These are phyloP conservation scores for Siniperca undulata DNA, from an alignment of 2,797 vertebrate species.

Conservation along the genomic window DNA sequence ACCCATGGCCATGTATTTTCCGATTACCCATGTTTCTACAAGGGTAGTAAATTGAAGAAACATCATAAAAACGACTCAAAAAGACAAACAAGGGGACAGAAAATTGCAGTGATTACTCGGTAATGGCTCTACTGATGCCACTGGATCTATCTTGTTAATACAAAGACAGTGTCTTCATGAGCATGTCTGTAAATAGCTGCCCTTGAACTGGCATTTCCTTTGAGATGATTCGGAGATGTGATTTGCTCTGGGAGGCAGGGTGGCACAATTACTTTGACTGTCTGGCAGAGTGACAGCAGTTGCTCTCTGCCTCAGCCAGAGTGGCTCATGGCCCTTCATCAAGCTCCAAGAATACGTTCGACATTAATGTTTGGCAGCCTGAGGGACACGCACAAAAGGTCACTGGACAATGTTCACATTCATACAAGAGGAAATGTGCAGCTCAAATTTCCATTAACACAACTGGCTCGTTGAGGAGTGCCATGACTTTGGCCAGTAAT, in stretches of 20 bases:
- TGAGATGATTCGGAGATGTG: conserved; percentile 60
- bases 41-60: conserved; percentile 52
- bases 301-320: conserved; percentile 37
- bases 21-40: conserved; percentile 53
- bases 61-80: conserved; percentile 20
- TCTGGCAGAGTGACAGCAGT: conserved; percentile 52
- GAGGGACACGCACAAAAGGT: conserved; percentile 46
- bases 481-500: conserved; percentile 12
- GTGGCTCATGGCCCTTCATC: conserved; percentile 36
- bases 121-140: neutral
- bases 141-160: conserved; percentile 8
- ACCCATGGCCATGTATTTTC: conserved; percentile 53
- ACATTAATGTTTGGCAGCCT: conserved; percentile 43
- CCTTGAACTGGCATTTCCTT: conserved; percentile 76
- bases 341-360: conserved; percentile 14
- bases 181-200: conserved; percentile 75
- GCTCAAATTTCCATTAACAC: conserved; percentile 18
- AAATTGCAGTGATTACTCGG: conserved; percentile 2
- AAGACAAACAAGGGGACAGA: conserved; percentile 2
- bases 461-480: conserved; percentile 1
- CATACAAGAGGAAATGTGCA: conserved; percentile 23
- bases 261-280: conserved; percentile 41
- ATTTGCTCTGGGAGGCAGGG: conserved; percentile 66
- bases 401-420: conserved; percentile 60
- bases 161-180: conserved; percentile 36